Base-by-base conservation (phyloP, 2,888 invertebrate species). In the Sphaeridia pumilis region DNA sequence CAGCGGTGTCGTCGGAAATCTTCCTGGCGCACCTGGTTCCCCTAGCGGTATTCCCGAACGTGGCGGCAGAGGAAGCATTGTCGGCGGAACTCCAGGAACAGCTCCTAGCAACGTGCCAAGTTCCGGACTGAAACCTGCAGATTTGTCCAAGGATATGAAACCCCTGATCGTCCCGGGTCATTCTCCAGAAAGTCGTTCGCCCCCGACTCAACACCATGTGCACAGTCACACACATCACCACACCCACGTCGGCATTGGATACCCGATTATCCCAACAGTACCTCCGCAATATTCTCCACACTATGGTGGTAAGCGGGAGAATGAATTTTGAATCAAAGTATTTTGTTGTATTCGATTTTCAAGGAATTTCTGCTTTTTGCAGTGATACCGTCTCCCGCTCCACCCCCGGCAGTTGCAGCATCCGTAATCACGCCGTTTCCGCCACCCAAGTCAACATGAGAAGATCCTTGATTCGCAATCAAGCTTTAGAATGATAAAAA, bases 151-250 rank as follows among this genome's bases (percentile, higher is more conserved):
- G 31, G 55, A 55, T 31, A 42, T 51, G 17, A 52, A 54, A 26
- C 52, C 56, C 7, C 17, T 35, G 17, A 36, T 34, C 44, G 27
- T 46, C 21, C 26, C 38, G 7, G 49, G 52, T n/a, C 47, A 47
- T 21, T 38, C 52, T n/a, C 27, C 46, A 3, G 69, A 72, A 57
- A 71, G 70, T 43, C 76, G 87, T 64, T 88, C 88, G 53, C 92
- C 92, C 58, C 92, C 92, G 45, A 88, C 92, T 49, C 92, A 93
- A 73, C 77, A 92, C 34, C 93, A 93, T 74, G 89, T 93, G 67
- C 63, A 65, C 46, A 59, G 59, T 49, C 93, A 93, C 74, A 93
- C 93, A 51, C 93, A 93, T 75, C 92, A 93, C 73, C 93, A 94
- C 73, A 93, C 93, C 61, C 93, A 94, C 72, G 90, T 93, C 58